These are phyloP conservation scores for Diachrysia chrysitis DNA, from an alignment of 2,888 invertebrate species.

Conservation along the genomic window DNA sequence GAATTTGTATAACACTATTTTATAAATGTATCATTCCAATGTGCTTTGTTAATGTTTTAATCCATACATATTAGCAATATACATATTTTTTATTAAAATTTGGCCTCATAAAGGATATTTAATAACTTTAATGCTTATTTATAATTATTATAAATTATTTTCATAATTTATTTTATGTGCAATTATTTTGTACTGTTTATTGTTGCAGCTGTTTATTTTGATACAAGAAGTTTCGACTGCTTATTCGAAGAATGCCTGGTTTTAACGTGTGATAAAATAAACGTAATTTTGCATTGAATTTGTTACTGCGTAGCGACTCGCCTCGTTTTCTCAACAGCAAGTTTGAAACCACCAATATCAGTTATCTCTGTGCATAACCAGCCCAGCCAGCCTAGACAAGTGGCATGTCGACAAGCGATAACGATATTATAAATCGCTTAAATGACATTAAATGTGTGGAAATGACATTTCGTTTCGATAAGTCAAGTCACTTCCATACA, in stretches of 20 bases:
- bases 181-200: slow-evolving; percentile 54
- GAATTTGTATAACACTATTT: slow-evolving; percentile 47
- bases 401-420: too few relatives aligned
- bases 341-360: too few relatives aligned
- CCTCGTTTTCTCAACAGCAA: neutral
- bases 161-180: slow-evolving; percentile 60
- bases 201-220: slow-evolving; percentile 42
- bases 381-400: too few relatives aligned
- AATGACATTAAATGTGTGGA: too few relatives aligned
- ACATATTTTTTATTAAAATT: slow-evolving; percentile 40
- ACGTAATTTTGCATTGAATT: neutral
- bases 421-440: too few relatives aligned
- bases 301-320: neutral
- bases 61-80: slow-evolving; percentile 53
- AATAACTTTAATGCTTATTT: slow-evolving; percentile 54
- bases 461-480: too few relatives aligned
- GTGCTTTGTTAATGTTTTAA: slow-evolving; percentile 57
- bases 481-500: too few relatives aligned
- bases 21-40: slow-evolving; percentile 62
- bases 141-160: slow-evolving; percentile 58
- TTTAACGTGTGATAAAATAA: neutral
- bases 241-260: neutral
- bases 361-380: too few relatives aligned
- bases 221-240: slow-evolving; percentile 28
- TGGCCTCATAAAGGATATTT: slow-evolving; percentile 58